Evolutionary conservation across 2,113 vertebrate genomes (phyloP), one percentile per base, ranked within the genome.

Genomic region (Psittacula cyanocephala): DNA sequence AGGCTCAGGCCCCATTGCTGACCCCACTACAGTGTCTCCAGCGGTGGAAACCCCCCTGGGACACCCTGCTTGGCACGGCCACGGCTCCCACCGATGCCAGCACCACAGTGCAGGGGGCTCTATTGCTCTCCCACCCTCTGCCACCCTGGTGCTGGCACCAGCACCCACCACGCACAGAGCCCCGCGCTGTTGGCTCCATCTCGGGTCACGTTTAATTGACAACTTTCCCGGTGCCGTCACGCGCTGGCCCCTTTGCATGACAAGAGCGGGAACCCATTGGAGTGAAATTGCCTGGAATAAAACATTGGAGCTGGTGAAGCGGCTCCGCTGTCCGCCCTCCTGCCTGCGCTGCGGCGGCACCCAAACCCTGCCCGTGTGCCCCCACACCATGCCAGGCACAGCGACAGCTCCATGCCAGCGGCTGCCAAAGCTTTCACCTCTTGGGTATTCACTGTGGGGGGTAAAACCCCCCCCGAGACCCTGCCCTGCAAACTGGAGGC

Each of bases 371-470:
- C 63, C 79, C 9, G 7, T 59, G 57, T 12, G 33, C 8, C 37
- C 52, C 18, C 1, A 0, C 13, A 10, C 41, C 24, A 3, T 0
- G 0, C 46, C 0, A 0, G 35, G 37, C 37, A 44, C 9, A 39
- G n/a, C 3, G 10, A 23, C 35, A 41, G 4, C 52, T 47, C 75
- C 24, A 2, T 2, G n/a, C 33, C 4, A 0, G 0, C 4, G 33
- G 9, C n/a, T 81, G 75, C 91, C 88, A n/a, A 67, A 41, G 16
- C 14, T 77, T 50, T 11, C 14, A 37, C 63, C 14, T 50, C 76
- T n/a, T 3, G 17, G 72, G 60, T 75, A 41, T 63, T 62, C 78
- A 33, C 44, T 1, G 0, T 1, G 28, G 46, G 43, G 11, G 23
- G 20, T 3, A 19, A 44, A 86, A 79, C 6, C 19, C 35, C 46